Evolutionary conservation across 2,797 vertebrate species (phyloP).

Genomic region (Melanotaenia pygmaea): DNA sequence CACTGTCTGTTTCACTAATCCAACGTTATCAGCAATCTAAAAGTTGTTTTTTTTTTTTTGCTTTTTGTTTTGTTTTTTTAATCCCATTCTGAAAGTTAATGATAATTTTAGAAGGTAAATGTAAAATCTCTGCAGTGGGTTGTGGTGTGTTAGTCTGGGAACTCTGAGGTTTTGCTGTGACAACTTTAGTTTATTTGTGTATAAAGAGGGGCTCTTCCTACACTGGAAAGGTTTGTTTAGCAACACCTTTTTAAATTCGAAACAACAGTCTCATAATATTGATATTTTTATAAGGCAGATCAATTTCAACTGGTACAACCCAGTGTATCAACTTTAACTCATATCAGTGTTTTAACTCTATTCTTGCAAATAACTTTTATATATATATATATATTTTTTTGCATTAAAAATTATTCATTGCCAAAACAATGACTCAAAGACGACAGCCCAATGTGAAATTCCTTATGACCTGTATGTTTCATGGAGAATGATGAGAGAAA

Average conservation of each 20-base stretch:
- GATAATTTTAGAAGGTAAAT: slow-evolving; percentile 21
- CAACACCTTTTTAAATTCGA: background rate
- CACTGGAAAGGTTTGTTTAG: too few relatives aligned
- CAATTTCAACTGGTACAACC: too few relatives aligned
- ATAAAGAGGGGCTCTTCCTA: background rate
- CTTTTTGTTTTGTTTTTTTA: too few relatives aligned
- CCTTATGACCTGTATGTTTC: background rate
- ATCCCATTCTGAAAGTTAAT: slow-evolving; percentile 16
- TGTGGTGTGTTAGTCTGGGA: slow-evolving; percentile 18
- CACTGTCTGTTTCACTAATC: slow-evolving; percentile 57
- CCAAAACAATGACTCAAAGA: background rate
- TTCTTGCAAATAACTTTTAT: background rate
- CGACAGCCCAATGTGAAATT: background rate
- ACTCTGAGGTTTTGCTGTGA: slow-evolving; percentile 16
- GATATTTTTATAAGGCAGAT: background rate
- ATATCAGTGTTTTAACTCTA: background rate
- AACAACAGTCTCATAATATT: too few relatives aligned
- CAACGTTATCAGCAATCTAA: slow-evolving; percentile 30
- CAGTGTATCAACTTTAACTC: too few relatives aligned
- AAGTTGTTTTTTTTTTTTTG: slow-evolving; percentile 9
- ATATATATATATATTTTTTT: background rate
- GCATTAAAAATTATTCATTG: background rate
- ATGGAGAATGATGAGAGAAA: too few relatives aligned
- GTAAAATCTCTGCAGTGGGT: slow-evolving; percentile 13
- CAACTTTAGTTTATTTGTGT: slow-evolving; percentile 10